A percentile compares a stretch with the other conserved stretches of the same genome.
These are phyloP conservation scores for Rhizoglyphus robini DNA, from an alignment of 1,140 invertebrate genomes.

Conservation along the genomic window DNA sequence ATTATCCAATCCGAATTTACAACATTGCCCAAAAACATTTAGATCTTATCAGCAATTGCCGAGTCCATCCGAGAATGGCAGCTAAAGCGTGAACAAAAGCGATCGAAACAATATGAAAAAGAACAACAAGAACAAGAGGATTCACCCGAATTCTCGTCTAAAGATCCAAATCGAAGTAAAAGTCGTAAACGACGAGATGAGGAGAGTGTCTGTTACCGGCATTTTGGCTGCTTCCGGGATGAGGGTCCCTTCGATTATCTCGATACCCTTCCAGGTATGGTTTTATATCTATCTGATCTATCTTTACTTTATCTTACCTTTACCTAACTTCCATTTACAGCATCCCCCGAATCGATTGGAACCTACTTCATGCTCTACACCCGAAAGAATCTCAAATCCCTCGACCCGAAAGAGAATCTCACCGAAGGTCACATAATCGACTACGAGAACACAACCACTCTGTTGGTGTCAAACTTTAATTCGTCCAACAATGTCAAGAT, in stretches of 20 bases:
- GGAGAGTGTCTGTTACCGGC: constrained; percentile 58
- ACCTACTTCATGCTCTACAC: constrained; percentile 47
- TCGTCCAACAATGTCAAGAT: constrained; percentile 60
- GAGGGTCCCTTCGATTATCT: constrained; percentile 78
- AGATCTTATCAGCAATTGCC: neutral
- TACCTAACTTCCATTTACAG: neutral
- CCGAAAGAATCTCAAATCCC: constrained; percentile 25
- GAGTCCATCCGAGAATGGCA: neutral
- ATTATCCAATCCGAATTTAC: too few species aligned
- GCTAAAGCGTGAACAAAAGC: neutral
- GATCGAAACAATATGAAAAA: neutral
- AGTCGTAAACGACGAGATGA: constrained; percentile 30
- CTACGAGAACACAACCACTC: constrained; percentile 32
- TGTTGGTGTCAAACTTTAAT: constrained; percentile 45
- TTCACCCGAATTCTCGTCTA: neutral
- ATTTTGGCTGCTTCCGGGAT: constrained; percentile 84
- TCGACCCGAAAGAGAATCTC: neutral
- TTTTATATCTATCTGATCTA: neutral
- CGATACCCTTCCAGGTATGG: constrained; percentile 68
- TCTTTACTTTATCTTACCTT: neutral
- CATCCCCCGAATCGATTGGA: constrained; percentile 41
- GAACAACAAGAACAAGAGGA: neutral
- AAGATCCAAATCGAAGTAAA: neutral
- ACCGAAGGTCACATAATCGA: constrained; percentile 30
- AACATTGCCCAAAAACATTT: neutral